Evolutionary conservation across 2,888 invertebrate genomes (phyloP).

Genomic region (Ptycholaimellus sp.): DNA sequence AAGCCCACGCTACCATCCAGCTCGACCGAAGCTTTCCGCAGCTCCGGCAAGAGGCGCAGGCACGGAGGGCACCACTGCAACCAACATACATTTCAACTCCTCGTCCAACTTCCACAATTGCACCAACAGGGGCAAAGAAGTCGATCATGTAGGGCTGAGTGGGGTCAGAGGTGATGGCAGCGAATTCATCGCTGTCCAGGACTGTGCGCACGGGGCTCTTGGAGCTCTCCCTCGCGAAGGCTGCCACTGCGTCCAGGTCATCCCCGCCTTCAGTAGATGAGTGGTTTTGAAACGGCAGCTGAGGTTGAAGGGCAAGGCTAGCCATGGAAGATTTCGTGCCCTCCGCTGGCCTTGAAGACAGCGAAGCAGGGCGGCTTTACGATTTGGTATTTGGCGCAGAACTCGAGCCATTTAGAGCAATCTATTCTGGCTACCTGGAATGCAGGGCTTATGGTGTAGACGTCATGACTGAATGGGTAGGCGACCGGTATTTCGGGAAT

Average conservation of each 20-base stretch:
- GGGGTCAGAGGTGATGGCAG: constrained; percentile 16
- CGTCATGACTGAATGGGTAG: no score
- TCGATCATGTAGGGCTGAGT: constrained; percentile 41
- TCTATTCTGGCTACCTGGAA: constrained; percentile 27
- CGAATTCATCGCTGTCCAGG: constrained; percentile 1
- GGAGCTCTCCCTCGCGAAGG: not conserved
- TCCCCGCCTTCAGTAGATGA: no score
- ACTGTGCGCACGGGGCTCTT: not conserved
- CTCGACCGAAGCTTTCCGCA: constrained; percentile 39
- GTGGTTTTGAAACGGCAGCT: no score
- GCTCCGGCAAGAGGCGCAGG: constrained; percentile 42
- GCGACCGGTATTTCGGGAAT: no score
- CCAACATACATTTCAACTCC: no score
- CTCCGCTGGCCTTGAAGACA: constrained; percentile 47
- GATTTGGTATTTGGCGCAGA: constrained; percentile 20
- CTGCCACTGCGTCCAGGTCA: constrained; percentile 9
- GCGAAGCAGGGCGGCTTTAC: constrained; percentile 41
- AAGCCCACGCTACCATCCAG: constrained; percentile 27
- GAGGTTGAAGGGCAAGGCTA: constrained; percentile 10
- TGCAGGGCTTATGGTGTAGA: no score
- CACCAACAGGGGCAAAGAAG: constrained; percentile 43
- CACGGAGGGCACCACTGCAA: constrained; percentile 54
- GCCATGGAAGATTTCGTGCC: constrained; percentile 48
- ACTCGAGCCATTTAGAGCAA: constrained; percentile 22
- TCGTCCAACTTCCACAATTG: not conserved